Evolutionary conservation across 2,797 vertebrate species (phyloP).

Genomic region (Vultur gryphus): DNA sequence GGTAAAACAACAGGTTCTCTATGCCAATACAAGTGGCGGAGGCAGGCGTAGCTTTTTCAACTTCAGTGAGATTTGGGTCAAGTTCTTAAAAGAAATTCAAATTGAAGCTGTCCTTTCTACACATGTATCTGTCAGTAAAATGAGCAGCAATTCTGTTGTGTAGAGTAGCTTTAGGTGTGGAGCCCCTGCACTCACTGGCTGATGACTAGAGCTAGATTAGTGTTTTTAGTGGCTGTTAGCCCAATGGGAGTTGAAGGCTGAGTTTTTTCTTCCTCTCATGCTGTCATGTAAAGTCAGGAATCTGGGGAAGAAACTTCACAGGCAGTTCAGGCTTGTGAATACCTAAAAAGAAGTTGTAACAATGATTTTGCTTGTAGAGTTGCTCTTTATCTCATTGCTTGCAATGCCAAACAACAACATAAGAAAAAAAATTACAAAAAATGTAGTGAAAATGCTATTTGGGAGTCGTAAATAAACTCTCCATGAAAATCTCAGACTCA

Average conservation of each 20-base stretch:
- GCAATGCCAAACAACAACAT: background rate
- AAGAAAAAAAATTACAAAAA: background rate
- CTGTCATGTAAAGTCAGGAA: background rate
- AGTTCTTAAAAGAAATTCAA: background rate
- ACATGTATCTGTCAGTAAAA: background rate
- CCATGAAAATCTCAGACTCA: background rate
- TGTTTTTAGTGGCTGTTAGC: background rate
- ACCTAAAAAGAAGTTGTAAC: background rate
- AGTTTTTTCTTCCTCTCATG: background rate
- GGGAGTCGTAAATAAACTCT: background rate
- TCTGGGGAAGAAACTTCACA: background rate
- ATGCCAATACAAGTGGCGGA: background rate
- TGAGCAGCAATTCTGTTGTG: background rate
- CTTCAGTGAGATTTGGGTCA: constrained; percentile 7
- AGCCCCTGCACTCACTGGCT: background rate
- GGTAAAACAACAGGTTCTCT: background rate
- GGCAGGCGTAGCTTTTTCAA: background rate
- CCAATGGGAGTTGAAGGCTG: background rate
- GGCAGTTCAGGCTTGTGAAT: background rate
- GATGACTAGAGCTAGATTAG: background rate
- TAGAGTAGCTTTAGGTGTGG: background rate
- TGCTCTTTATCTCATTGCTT: background rate
- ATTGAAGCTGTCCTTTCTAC: background rate
- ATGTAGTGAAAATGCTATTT: background rate
- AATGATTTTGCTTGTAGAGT: background rate